Evolutionary conservation across 2,888 invertebrate genomes (phyloP), one percentile per base, ranked within the genome.

Genomic region (Lordiphosa fenestrarum): DNA sequence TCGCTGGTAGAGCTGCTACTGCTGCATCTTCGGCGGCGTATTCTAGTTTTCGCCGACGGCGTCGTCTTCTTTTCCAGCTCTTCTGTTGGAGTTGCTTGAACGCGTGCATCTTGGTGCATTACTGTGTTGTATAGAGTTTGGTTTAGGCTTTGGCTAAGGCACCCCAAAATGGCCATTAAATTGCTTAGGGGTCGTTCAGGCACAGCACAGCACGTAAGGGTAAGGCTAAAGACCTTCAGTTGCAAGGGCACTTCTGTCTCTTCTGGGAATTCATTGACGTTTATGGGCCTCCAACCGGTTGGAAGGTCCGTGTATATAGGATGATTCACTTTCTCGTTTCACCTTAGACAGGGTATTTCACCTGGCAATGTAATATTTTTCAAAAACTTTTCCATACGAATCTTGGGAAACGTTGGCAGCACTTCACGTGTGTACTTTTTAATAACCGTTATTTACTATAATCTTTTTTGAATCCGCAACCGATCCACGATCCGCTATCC

Each of bases 21-120:
- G 42, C 57, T 67, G 44, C 71, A 49, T 36, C 61, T 42, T 40
- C 51, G 47, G 21, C 48, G 42, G 2, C 66, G 40, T 21, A 51
- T 46, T n/a, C 55, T 53, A 5, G 19, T 44, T 57, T 25, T 53
- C 46, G 44, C 15, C 41, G 47, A 12, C 47, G 64, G 2, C 21
- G 64, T 60, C 19, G 63, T 54, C 60, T 69, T 54, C 72, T 52
- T 55, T 68, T 77, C 73, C 76, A 77, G 53, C 66, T 76, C 56
- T 67, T 69, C 66, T 47, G 66, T 65, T 73, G 74, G 67, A 25
- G 57, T 38, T 23, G 56, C 37, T 44, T 65, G 65, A 70, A 56
- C 70, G 62, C 62, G 78, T 63, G 70, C 69, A 76, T 86, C 86
- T 76, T 88, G 72, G 65, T 68, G 86, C 76, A 71, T 84, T 77